These are phyloP conservation scores for Chionoecetes opilio DNA, from an alignment of 1,140 invertebrate genomes.

Conservation along the genomic window DNA sequence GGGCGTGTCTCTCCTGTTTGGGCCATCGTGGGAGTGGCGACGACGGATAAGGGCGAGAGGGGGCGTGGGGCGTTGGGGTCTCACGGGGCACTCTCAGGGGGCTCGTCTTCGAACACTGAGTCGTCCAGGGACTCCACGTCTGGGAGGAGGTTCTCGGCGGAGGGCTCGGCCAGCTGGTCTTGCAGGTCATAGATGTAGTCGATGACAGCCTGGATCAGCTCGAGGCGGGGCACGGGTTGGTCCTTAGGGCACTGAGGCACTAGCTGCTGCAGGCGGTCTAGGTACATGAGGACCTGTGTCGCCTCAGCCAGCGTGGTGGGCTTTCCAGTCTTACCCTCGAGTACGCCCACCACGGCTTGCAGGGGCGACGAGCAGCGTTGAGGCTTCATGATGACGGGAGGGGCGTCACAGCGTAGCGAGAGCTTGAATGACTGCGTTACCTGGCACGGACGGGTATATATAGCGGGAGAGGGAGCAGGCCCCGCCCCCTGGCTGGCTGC, in stretches of 20 bases:
- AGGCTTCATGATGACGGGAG: conserved; percentile 59
- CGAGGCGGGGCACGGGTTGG: conserved; percentile 66
- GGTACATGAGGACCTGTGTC: conserved; percentile 74
- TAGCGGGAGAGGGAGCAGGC: neutral
- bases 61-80: neutral
- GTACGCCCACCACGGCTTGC: conserved; percentile 68
- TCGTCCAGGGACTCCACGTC: neutral
- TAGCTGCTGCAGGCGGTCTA: conserved; percentile 72
- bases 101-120: conserved; percentile 64
- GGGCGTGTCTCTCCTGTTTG: neutral
- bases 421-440: neutral
- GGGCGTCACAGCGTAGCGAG: neutral
- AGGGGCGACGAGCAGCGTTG: conserved; percentile 71
- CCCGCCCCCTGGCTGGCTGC: conserved; percentile 44
- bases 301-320: conserved; percentile 57
- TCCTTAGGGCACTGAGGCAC: conserved; percentile 72
- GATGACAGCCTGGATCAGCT: conserved; percentile 73
- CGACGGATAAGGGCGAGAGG: neutral
- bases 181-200: conserved; percentile 71
- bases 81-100: neutral
- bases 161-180: conserved; percentile 55
- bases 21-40: neutral
- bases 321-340: conserved; percentile 68
- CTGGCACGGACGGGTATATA: conserved; percentile 12
- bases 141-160: neutral